Evolutionary conservation across 2,113 vertebrate genomes (phyloP).

Genomic region (Euleptes europaea): DNA sequence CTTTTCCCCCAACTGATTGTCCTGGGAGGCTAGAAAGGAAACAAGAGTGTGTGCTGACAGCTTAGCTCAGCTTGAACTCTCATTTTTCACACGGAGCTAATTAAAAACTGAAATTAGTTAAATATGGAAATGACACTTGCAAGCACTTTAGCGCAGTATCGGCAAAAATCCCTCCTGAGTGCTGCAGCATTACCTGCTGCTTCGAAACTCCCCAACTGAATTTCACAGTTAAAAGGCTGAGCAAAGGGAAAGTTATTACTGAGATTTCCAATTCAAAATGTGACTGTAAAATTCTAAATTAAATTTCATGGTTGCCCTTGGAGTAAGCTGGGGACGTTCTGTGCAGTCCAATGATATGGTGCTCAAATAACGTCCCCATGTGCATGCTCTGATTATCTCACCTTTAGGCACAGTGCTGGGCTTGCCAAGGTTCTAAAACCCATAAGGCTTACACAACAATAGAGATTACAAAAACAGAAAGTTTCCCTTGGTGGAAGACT

Average conservation of each 20-base stretch:
- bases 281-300: constrained; percentile 81
- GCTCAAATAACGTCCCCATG: constrained; percentile 48
- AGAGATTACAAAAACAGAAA: constrained; percentile 48
- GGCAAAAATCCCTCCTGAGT: constrained; percentile 82
- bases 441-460: constrained; percentile 24
- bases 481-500: constrained; percentile 12
- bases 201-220: constrained; percentile 81
- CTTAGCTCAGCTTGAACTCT: constrained; percentile 83
- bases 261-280: constrained; percentile 78
- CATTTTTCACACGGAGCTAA: constrained; percentile 87
- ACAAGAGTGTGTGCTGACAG: constrained; percentile 82
- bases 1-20: constrained; percentile 72
- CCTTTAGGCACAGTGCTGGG: constrained; percentile 64
- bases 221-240: constrained; percentile 85
- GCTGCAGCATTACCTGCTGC: constrained; percentile 83
- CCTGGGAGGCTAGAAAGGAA: constrained; percentile 85
- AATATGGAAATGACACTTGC: constrained; percentile 90
- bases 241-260: constrained; percentile 82
- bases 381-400: constrained; percentile 62
- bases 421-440: constrained; percentile 49
- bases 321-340: constrained; percentile 63
- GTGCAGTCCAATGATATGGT: constrained; percentile 59
- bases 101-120: constrained; percentile 91
- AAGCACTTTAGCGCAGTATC: constrained; percentile 86
- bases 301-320: constrained; percentile 82